Base-by-base conservation (phyloP, 2,888 invertebrate species). In the Xanthorhoe spadicearia region DNA sequence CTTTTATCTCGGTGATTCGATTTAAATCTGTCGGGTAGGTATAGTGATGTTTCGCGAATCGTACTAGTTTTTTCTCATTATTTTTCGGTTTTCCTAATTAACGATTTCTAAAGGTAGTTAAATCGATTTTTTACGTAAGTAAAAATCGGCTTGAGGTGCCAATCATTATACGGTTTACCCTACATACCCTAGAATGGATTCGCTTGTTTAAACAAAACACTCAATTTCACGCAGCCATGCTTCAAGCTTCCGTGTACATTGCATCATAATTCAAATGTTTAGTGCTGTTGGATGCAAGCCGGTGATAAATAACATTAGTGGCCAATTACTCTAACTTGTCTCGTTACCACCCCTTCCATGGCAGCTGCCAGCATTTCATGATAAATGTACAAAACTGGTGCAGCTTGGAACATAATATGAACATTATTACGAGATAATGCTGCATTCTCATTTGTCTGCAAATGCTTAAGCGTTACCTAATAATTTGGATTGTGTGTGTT, bases 321-420 rank as follows among this genome's bases (percentile, higher is more conserved):
- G 67, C 69, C 69, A 76, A 75, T 75, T 75, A 76, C 69, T 71
- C 72, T 23, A 23, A 50, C 61, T 65, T 75, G 74, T 76, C 76
- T 75, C 73, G 64, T 75, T 75, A 74, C 56, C 67, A 68, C 68
- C 64, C 49, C 64, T 53, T 28, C 51, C 46, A 60, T 61, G 64
- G 53, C 66, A 61, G 38, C 48, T 43, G 48, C 46, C 57, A 58
- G 58, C 54, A 38, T 51, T 15, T 15, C 5, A 1, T 58, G 38
- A 58, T 58, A 58, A 51, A 58, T 58, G 35, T 54, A 51, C 56
- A 51, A 57, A 56, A 10, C 28, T 56, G 15, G 43, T 50, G 35
- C 49, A 46, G 38, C 35, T 18, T 48, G 54, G 48, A 62, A 60
- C 17, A 28, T 38, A 17, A 46, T 6, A n/a, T n/a, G 15, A 15